Evolutionary conservation across 1,140 invertebrate genomes (phyloP), one percentile per base, ranked within the genome.

Genomic region (Centruroides sculpturatus): DNA sequence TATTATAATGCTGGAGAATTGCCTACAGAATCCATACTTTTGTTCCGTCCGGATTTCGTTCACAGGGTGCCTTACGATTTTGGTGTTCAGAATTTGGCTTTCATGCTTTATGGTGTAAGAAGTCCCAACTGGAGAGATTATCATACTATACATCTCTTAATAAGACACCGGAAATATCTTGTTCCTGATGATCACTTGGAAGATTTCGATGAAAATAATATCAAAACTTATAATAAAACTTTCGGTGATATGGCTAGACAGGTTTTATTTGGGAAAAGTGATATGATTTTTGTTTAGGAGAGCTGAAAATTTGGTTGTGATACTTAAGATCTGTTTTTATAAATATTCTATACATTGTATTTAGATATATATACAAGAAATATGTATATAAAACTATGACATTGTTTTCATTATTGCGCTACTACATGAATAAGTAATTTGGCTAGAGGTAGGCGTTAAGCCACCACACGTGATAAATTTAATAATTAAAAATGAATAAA

Each of bases 1-100:
- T 72, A 72, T 57, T 72, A 71, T 49, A 72, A 72, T 59, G 71
- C 70, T 9, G 71, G 71, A 12, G 69, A 72, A 51, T 59, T 69
- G n/a, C 71, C 71, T 9, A 73, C 71, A 1, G 51, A 55, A 12
- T 56, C 63, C 12, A 67, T 72, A 41, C 63, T 72, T 5, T 48
- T 63, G 13, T 48, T 52, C 46, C 47, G 65, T 35, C 71, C 71
- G 7, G 56, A 67, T 23, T 56, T 73, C 7, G 71, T 73, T 11
- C 71, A 72, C 54, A 61, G 71, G 51, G 71, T 69, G 5, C 65
- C 56, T 13, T 60, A 57, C 53, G 58, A 65, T 23, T 71, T 72
- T 60, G 71, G 71, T 9, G 71, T 72, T 47, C 68, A 72, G 49
- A 64, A 66, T 58, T 47, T 71, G 9, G 57, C 66, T 11, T 60